These are phyloP conservation scores for Megaceryle maxima DNA, from an alignment of 2,113 vertebrate genomes.

Conservation along the genomic window DNA sequence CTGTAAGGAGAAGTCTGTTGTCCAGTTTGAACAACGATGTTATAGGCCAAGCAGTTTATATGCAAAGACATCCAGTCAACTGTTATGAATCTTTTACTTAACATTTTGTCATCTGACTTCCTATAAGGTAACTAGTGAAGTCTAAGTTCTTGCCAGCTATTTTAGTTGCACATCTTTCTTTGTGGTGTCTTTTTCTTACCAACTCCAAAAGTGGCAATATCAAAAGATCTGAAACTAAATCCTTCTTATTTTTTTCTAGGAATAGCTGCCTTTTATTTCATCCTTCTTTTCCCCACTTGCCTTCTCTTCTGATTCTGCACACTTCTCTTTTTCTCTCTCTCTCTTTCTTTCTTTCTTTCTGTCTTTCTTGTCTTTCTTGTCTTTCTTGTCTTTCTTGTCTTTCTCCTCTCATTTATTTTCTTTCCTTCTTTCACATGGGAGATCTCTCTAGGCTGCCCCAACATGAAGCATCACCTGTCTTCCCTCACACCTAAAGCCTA, in stretches of 20 bases:
- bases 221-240: not conserved
- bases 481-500: not conserved
- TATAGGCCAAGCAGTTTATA: not conserved
- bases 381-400: not conserved
- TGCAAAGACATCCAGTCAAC: not conserved
- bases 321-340: not conserved
- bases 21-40: not conserved
- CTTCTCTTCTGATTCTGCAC: not conserved
- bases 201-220: not conserved
- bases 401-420: not conserved
- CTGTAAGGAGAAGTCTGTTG: not conserved
- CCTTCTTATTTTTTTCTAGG: not conserved
- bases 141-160: not conserved
- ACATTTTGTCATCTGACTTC: not conserved
- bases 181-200: not conserved
- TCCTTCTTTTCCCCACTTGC: not conserved
- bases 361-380: too few species aligned
- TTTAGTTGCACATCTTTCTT: not conserved
- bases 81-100: not conserved
- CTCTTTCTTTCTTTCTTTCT: too few species aligned
- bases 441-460: not conserved
- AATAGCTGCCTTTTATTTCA: not conserved
- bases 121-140: not conserved
- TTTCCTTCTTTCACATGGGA: not conserved
- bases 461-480: fast-evolving